Base-by-base conservation (phyloP, 2,797 vertebrate genomes). In the Psittacula echo region DNA sequence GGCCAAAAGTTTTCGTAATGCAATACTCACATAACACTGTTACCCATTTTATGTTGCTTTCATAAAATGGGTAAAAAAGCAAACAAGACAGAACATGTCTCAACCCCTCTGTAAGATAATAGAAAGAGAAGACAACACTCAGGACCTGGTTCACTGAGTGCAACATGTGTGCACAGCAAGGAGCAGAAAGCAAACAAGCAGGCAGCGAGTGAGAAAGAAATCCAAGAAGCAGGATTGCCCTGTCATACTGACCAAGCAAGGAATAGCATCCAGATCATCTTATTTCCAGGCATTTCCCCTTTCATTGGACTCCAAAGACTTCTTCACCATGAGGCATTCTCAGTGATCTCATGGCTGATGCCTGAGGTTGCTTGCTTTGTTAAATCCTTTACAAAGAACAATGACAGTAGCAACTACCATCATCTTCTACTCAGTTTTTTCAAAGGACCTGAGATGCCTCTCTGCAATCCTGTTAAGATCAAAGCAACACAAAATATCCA, bases 111-210 rank as follows among this genome's bases (percentile, higher is more conserved):
- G 41, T 79, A 85, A 61, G 21, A 1, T 66, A 85, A 21, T 2
- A 4, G 16, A 41, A 91, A 64, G 41, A 30, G 11, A 86, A 62
- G n/a, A 60, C 60, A 71, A 85, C 66, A 62, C 2, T 5, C 65
- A 68, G 21, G 23, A 61, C 7, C 1, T 12, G 5, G 22, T 34
- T 72, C 4, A 0, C 42, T 15, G 20, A 22, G 37, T 48, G 13
- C 18, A 30, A 39, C 11, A 7, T 0, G 3, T 0, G 0, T 4
- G 22, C 17, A 5, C 8, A 41, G n/a, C 0, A 3, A 53, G 11
- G 19, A 85, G 15, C 13, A 62, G 53, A 62, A 44, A n/a, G 8
- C 2, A 3, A 77, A 26, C 1, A 5, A 5, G 17, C 2, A 87
- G 41, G n/a, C 19, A 65, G 10, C 9, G 60, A 67, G 19, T 4